These are phyloP conservation scores for Craniophora ligustri DNA, from an alignment of 2,888 invertebrate genomes.

Conservation along the genomic window DNA sequence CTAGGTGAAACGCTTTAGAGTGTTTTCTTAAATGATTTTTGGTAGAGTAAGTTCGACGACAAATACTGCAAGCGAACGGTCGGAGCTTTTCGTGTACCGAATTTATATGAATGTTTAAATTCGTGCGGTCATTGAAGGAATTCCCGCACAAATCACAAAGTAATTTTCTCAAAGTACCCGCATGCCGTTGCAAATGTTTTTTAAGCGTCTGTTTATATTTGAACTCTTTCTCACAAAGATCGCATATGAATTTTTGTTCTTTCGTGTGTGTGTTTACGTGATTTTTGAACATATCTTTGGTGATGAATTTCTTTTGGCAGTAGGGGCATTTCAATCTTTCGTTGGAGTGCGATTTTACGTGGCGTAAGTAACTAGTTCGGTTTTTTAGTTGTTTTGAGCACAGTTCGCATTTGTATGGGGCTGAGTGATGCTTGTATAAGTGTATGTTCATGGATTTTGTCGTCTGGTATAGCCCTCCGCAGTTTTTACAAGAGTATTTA, in stretches of 20 bases:
- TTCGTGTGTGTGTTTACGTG: slow-evolving; percentile 32
- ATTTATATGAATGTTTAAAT: slow-evolving; percentile 25
- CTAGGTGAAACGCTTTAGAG: neutral
- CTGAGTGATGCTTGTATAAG: slow-evolving; percentile 1
- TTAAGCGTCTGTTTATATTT: slow-evolving; percentile 46
- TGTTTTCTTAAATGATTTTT: slow-evolving; percentile 29
- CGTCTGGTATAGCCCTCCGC: slow-evolving; percentile 12
- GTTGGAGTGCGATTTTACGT: neutral
- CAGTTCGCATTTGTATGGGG: slow-evolving; percentile 13
- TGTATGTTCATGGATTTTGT: slow-evolving; percentile 18
- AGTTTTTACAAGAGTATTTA: slow-evolving; percentile 30
- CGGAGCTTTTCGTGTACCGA: slow-evolving; percentile 37
- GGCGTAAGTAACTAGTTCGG: neutral
- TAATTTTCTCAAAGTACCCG: slow-evolving; percentile 18
- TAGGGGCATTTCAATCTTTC: neutral
- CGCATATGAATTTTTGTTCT: slow-evolving; percentile 62
- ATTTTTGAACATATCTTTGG: neutral
- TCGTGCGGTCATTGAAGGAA: slow-evolving; percentile 27
- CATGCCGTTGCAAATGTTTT: slow-evolving; percentile 31
- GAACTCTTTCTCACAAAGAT: slow-evolving; percentile 67
- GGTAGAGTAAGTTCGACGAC: slow-evolving; percentile 17
- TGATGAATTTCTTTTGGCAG: slow-evolving; percentile 12
- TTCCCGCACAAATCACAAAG: slow-evolving; percentile 40
- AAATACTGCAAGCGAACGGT: slow-evolving; percentile 11
- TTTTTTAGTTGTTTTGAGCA: slow-evolving; percentile 12